These are phyloP conservation scores for Corydoras sp. DNA, from an alignment of 2,113 vertebrate genomes.

Conservation along the genomic window DNA sequence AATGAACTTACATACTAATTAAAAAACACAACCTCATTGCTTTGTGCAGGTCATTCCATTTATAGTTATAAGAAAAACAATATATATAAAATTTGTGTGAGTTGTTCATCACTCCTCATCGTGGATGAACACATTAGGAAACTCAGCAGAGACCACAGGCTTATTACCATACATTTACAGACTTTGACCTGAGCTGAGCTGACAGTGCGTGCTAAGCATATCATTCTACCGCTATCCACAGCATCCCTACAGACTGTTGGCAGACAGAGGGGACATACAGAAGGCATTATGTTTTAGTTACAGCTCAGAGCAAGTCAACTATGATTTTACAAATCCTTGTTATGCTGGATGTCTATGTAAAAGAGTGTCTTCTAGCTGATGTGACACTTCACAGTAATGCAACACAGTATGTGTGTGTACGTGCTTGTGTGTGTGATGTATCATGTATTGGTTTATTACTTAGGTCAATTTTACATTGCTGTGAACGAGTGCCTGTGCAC, in stretches of 20 bases:
- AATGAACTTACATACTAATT: slow-evolving; percentile 24
- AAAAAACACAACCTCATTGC: slow-evolving; percentile 23
- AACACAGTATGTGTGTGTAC: no score
- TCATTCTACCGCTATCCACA: slow-evolving; percentile 1
- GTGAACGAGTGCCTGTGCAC: no score
- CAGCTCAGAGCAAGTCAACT: slow-evolving; percentile 14
- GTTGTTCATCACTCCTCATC: slow-evolving; percentile 32
- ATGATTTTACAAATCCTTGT: slow-evolving; percentile 19
- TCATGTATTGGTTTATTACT: no score
- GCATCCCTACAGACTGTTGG: slow-evolving; percentile 5
- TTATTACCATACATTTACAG: slow-evolving; percentile 44
- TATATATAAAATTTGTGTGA: not conserved
- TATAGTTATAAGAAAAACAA: no score
- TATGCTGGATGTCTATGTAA: not conserved
- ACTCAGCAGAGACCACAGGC: slow-evolving; percentile 21
- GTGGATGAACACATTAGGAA: slow-evolving; percentile 38
- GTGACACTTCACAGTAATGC: not conserved
- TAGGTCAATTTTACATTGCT: no score
- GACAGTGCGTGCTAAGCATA: slow-evolving; percentile 26
- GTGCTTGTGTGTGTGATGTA: no score
- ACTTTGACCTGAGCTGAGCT: slow-evolving; percentile 34
- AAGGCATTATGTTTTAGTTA: slow-evolving; percentile 19
- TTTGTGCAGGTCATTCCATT: not conserved
- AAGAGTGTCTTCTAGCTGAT: slow-evolving; percentile 7
- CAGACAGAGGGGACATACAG: not conserved